phyloP scores from a whole-genome alignment of 2,888 invertebrate genomes.

The Pegoplata infirma region DNA sequence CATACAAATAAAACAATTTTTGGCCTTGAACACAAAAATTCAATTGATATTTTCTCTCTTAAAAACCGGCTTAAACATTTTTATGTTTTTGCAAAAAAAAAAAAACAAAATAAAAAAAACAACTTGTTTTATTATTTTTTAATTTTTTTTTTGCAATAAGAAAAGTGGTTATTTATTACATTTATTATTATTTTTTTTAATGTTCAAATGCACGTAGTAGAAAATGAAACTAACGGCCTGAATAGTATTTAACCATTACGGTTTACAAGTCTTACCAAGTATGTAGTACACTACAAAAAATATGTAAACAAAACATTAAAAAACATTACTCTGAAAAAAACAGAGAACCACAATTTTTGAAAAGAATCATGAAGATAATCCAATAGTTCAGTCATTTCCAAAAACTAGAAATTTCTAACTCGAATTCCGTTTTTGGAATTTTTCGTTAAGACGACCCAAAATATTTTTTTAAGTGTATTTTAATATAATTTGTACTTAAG shows the following conservation, averaged over 20 bases:
- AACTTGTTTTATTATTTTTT: background rate
- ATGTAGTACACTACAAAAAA: no score
- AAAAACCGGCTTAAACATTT: background rate
- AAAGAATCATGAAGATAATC: no score
- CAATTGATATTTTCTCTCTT: background rate
- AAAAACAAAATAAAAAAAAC: background rate
- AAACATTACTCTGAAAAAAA: no score
- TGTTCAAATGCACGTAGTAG: background rate
- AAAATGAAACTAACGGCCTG: constrained; percentile 40
- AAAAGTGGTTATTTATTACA: background rate
- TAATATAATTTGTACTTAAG: no score
- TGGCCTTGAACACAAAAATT: constrained; percentile 23
- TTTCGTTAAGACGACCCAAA: no score
- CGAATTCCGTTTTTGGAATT: no score
- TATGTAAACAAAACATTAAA: no score
- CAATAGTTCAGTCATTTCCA: no score
- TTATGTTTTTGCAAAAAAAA: background rate
- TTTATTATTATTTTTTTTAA: background rate
- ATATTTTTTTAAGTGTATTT: no score
- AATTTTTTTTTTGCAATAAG: background rate
- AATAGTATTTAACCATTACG: background rate
- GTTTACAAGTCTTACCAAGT: no score
- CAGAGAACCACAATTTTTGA: no score
- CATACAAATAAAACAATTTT: background rate
- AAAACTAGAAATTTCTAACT: no score